A percentile compares a stretch with the other conserved stretches of the same genome.
Conservation (phyloP, 1,140 invertebrate genomes). For the Anoplolepis gracilipes region DNA sequence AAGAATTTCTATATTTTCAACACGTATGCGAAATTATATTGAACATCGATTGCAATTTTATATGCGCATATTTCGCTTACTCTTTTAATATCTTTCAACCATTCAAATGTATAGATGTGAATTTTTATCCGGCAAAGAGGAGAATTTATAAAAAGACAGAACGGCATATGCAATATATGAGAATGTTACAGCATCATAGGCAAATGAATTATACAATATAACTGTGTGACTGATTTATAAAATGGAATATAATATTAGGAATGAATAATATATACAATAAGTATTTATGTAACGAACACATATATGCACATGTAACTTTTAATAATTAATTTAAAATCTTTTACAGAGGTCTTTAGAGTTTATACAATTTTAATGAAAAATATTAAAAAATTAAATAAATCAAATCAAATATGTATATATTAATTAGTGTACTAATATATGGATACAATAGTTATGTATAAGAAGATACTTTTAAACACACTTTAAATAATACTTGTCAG, state of each 20-base stretch:
- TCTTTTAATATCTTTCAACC: conserved; percentile 47
- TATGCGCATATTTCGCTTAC: conserved; percentile 45
- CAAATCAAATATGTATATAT: background rate
- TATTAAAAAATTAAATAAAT: background rate
- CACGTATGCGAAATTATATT: conserved; percentile 43
- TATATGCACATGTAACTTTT: background rate
- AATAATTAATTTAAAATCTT: background rate
- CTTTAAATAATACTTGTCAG: too few relatives aligned
- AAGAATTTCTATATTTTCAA: conserved; percentile 53
- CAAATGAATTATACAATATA: background rate
- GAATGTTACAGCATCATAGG: background rate
- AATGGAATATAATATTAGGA: background rate
- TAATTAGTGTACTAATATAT: too few relatives aligned
- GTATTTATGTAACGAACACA: too few relatives aligned
- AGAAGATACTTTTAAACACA: too few relatives aligned
- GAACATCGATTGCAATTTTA: conserved; percentile 58
- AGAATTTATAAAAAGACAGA: conserved; percentile 9
- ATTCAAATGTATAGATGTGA: conserved; percentile 48
- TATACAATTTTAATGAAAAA: background rate
- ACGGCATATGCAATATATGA: background rate
- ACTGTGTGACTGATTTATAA: background rate
- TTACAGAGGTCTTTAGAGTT: background rate
- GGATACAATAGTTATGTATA: too few relatives aligned
- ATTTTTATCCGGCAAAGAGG: conserved; percentile 55
- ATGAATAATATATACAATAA: background rate